These are phyloP conservation scores for Aphodius sticticus DNA, from an alignment of 2,888 invertebrate species.

Conservation along the genomic window DNA sequence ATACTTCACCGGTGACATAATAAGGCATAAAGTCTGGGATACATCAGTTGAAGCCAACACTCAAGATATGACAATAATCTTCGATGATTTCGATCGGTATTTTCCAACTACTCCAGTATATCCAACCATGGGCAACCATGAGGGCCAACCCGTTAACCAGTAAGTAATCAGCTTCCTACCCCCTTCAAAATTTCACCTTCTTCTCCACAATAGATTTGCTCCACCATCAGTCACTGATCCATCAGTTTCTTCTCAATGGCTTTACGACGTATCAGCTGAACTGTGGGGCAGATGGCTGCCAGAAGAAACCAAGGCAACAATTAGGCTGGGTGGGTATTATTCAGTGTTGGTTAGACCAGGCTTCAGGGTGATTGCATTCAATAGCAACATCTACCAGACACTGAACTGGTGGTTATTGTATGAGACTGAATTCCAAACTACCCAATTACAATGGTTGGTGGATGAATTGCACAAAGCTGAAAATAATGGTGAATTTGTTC, in stretches of 20 bases:
- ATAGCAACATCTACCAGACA: conserved; percentile 81
- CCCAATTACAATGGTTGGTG: conserved; percentile 82
- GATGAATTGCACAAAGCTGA: conserved; percentile 78
- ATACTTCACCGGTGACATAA: conserved; percentile 87
- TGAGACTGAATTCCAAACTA: conserved; percentile 73
- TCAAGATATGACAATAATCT: conserved; percentile 62
- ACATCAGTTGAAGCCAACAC: conserved; percentile 73
- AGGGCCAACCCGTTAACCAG: conserved; percentile 80
- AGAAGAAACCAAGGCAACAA: conserved; percentile 66
- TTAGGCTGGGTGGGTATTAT: conserved; percentile 80
- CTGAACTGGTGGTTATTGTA: conserved; percentile 68
- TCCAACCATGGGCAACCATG: conserved; percentile 75
- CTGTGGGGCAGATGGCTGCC: conserved; percentile 78
- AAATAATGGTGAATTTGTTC: conserved; percentile 73
- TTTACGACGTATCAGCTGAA: conserved; percentile 76
- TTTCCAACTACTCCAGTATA: conserved; percentile 59
- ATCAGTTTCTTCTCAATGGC: conserved; percentile 71
- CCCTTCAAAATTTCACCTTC: background rate
- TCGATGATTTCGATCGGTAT: background rate
- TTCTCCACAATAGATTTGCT: conserved; percentile 48
- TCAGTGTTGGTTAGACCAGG: conserved; percentile 73
- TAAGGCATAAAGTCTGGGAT: conserved; percentile 90
- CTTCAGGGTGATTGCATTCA: conserved; percentile 78
- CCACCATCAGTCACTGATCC: conserved; percentile 41
- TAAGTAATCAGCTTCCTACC: conserved; percentile 60